Evolutionary conservation across 1,140 invertebrate species (phyloP).

Genomic region (Episyrphus balteatus): DNA sequence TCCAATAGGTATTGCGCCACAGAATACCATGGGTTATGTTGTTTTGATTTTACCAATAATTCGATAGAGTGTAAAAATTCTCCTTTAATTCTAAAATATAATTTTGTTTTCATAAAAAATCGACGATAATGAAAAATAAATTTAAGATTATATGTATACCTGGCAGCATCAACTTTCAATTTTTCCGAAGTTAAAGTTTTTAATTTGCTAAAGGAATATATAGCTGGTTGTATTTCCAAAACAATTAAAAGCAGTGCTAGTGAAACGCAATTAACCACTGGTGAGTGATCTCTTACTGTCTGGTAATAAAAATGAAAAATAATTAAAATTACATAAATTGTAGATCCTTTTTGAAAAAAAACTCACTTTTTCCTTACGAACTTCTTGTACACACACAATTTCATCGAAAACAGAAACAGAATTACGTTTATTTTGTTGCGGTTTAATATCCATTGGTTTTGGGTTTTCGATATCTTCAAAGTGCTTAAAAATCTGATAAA

Average conservation of each 20-base stretch:
- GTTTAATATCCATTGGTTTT: slow-evolving; percentile 10
- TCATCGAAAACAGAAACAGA: slow-evolving; percentile 33
- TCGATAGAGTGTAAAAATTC: slow-evolving; percentile 30
- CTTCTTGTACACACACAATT: slow-evolving; percentile 16
- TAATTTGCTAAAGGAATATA: slow-evolving; percentile 16
- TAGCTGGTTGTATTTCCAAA: slow-evolving; percentile 14
- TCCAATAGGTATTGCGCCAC: slow-evolving; percentile 26
- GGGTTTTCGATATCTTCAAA: background rate
- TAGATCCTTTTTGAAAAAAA: no score
- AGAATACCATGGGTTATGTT: slow-evolving; percentile 27
- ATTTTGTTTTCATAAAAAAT: no score
- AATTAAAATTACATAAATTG: no score
- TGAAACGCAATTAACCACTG: slow-evolving; percentile 24
- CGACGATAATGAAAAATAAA: no score
- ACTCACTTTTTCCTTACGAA: slow-evolving; percentile 16
- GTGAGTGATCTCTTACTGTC: slow-evolving; percentile 12
- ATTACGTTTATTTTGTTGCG: slow-evolving; percentile 16
- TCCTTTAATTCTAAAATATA: slow-evolving; percentile 3
- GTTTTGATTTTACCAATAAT: slow-evolving; percentile 25
- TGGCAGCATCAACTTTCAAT: slow-evolving; percentile 15
- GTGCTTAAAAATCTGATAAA: background rate
- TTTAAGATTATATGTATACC: no score
- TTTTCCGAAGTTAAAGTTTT: slow-evolving; percentile 8
- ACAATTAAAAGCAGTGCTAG: slow-evolving; percentile 22
- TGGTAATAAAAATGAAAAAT: slow-evolving; percentile 5